These are phyloP conservation scores for Montipora foliosa DNA, from an alignment of 64 coral and sea anemone genomes.

Conservation along the genomic window DNA sequence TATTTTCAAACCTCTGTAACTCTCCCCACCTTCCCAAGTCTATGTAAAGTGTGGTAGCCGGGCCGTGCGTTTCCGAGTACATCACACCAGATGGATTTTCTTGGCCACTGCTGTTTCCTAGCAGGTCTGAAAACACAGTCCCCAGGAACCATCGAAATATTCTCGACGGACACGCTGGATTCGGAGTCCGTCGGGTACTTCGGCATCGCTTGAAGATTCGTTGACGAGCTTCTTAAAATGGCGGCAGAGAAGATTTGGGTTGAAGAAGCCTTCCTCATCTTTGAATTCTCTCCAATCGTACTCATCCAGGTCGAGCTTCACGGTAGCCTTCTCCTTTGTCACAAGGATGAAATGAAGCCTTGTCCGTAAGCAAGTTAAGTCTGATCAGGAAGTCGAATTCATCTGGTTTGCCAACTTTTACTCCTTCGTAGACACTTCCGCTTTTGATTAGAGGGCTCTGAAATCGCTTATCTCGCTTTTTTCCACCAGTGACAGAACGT, in stretches of 20 bases:
- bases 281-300: conserved; percentile 3
- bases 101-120: not conserved
- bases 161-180: not conserved
- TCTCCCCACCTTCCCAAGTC: too few relatives aligned
- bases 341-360: not conserved
- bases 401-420: too few relatives aligned
- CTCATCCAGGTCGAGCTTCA: not conserved
- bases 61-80: too few relatives aligned
- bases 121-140: not conserved
- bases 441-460: conserved; percentile 26
- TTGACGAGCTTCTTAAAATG: conserved; percentile 41
- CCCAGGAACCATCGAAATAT: not conserved
- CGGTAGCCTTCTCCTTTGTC: conserved; percentile 9
- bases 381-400: not conserved
- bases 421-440: conserved; percentile 57
- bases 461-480: conserved; percentile 16
- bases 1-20: too few relatives aligned
- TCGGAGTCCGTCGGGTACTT: not conserved
- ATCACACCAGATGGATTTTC: too few relatives aligned
- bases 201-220: not conserved
- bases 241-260: conserved; percentile 6
- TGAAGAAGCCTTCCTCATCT: conserved; percentile 44
- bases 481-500: not conserved
- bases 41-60: too few relatives aligned
- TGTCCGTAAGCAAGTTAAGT: conserved; percentile 10